Evolutionary conservation across 1,140 invertebrate genomes (phyloP), one percentile per base, ranked within the genome.

Genomic region (Aethina tumida): DNA sequence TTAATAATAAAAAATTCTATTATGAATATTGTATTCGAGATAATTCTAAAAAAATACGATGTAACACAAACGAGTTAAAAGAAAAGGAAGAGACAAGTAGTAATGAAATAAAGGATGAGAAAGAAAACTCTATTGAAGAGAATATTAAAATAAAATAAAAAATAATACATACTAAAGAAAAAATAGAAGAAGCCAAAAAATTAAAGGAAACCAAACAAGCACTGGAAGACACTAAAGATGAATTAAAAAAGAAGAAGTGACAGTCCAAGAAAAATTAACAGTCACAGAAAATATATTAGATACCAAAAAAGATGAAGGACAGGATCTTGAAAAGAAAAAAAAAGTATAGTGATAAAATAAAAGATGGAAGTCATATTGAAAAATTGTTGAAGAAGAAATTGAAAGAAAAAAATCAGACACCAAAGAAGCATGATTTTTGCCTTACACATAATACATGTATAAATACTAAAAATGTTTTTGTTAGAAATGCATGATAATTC

Each of bases 261-360:
- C 8, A 8, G 22, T 8, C n/a, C 8, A 24, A 24, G 22, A 24
- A 24, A 12, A 24, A 24, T 9, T 8, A 7, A 26, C 7, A 8
- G 24, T 13, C 24, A 9, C 9, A 34, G n/a, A 34, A 34, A 15
- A 8, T 34, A 10, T 5, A 6, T 5, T 34, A 5, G 22, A 33
- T 6, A 13, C 14, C 12, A 33, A 32, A 36, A 14, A 36, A 30
- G 33, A 8, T 31, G 6, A 36, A 36, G 4, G 2, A 15, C n/a
- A 32, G 5, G 24, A 3, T 24, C 9, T 21, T 12, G 13, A 12
- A 7, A 2, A 16, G 2, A 36, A 32, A 28, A 18, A 24, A 24
- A 31, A 8, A 31, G 24, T n/a, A 13, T 14, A 8, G 4, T 28
- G 24, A 34, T 34, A 18, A 7, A 29, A 6, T 21, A 4, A 17